Percentiles rank a stretch among this genome's conserved stretches.
phyloP scores from a whole-genome alignment of 2,888 invertebrate species.

The Clanis bilineata region DNA sequence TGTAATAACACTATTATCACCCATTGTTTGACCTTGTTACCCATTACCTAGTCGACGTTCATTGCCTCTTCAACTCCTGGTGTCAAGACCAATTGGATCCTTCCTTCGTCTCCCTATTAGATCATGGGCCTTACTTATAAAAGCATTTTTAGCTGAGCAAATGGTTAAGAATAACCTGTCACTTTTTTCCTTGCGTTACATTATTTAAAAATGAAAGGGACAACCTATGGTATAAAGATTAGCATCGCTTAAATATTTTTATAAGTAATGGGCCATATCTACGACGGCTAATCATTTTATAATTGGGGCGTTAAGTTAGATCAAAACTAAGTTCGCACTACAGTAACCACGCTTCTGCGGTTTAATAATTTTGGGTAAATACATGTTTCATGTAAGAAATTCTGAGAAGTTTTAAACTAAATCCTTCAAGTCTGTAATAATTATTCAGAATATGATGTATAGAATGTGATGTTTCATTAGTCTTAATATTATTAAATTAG shows the following conservation, averaged over 20 bases:
- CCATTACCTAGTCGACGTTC: neutral
- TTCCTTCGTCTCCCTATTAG: neutral
- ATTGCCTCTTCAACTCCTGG: neutral
- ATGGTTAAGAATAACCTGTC: no score
- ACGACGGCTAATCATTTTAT: neutral
- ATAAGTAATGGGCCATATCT: no score
- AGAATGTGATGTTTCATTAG: neutral
- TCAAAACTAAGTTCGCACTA: neutral
- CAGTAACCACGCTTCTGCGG: neutral
- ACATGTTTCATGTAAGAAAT: neutral
- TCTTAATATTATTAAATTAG: no score
- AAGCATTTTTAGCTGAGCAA: no score
- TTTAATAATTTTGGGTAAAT: neutral
- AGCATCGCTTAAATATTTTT: no score
- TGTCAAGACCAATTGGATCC: conserved; percentile 10
- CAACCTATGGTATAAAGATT: no score
- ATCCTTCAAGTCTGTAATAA: neutral
- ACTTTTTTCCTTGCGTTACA: no score
- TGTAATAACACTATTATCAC: neutral
- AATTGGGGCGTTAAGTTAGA: neutral
- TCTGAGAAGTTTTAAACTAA: neutral
- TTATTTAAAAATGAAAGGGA: no score
- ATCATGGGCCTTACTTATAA: no score
- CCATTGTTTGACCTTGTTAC: neutral
- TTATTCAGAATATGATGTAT: neutral